Percentiles rank a stretch among this genome's conserved stretches.
Conservation (phyloP, 37 sponge, comb jelly and placozoan species). For the Oscarella lobularis region DNA sequence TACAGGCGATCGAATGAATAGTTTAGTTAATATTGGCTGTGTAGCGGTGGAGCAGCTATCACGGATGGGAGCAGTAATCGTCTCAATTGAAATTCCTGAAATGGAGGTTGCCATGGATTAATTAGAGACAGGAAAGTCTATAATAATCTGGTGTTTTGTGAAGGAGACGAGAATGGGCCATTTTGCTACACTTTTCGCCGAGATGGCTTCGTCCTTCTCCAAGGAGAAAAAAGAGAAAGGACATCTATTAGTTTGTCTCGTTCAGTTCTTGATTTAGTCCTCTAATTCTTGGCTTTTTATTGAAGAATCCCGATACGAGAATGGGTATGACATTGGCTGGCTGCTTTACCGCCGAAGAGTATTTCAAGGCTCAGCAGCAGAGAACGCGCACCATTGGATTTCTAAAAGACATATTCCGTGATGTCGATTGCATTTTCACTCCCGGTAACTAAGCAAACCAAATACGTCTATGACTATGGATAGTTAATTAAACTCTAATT, state of each 20-base stretch:
- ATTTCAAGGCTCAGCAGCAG: conserved; percentile 1
- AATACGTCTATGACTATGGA: too few species aligned
- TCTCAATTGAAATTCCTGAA: conserved; percentile 60
- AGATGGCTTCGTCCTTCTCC: background rate
- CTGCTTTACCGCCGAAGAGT: background rate
- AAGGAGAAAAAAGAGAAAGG: background rate
- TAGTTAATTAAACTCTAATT: too few species aligned
- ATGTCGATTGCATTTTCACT: background rate
- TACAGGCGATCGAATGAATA: background rate
- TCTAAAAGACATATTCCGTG: background rate
- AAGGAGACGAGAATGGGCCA: conserved; percentile 46
- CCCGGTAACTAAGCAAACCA: background rate
- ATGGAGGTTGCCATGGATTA: too few species aligned
- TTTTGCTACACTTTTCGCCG: background rate
- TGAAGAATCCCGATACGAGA: background rate
- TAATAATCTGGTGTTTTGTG: too few species aligned
- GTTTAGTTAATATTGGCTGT: background rate
- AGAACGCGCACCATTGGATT: background rate
- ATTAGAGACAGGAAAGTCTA: too few species aligned
- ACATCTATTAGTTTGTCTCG: background rate
- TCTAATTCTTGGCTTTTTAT: background rate
- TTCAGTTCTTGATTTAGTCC: background rate
- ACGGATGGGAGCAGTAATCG: conserved; percentile 34
- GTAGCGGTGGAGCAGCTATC: background rate
- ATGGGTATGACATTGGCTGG: background rate